A percentile compares a stretch with the other conserved stretches of the same genome.
These are phyloP conservation scores for Achlya flavicornis DNA, from an alignment of 2,888 invertebrate species.

Conservation along the genomic window DNA sequence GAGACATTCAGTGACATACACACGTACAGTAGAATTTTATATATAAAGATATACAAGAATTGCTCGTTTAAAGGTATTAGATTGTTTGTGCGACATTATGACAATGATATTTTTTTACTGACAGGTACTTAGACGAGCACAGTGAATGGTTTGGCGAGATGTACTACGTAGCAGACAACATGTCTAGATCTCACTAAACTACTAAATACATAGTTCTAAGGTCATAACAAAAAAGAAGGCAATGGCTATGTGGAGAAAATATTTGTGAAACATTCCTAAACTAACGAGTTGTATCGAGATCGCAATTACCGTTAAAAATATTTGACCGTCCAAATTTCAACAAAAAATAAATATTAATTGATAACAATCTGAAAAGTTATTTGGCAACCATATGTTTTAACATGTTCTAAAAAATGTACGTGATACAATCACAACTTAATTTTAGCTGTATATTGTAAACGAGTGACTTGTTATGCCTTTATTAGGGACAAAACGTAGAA, in stretches of 20 bases:
- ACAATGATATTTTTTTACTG: slow-evolving; percentile 39
- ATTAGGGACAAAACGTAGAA: slow-evolving; percentile 13
- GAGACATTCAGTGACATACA: too few species aligned
- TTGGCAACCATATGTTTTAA: not conserved
- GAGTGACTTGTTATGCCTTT: slow-evolving; percentile 55
- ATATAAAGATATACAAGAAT: too few species aligned
- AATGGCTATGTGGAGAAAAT: not conserved
- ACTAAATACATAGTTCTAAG: not conserved
- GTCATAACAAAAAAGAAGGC: slow-evolving; percentile 1
- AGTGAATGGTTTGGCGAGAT: slow-evolving; percentile 92
- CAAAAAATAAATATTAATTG: not conserved
- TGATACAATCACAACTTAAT: not conserved
- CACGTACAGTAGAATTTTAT: too few species aligned
- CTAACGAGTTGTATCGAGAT: not conserved
- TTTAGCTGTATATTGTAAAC: slow-evolving; percentile 29
- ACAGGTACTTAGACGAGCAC: slow-evolving; percentile 90
- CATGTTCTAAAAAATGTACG: not conserved
- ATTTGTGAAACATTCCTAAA: not conserved
- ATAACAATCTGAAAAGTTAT: not conserved
- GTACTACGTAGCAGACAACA: slow-evolving; percentile 85
- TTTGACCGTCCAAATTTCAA: slow-evolving; percentile 7
- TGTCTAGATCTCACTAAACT: slow-evolving; percentile 62
- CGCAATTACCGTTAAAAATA: not conserved
- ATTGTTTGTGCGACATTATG: too few species aligned
- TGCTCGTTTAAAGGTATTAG: too few species aligned